Evolutionary conservation across 2,797 vertebrate species (phyloP), one percentile per base, ranked within the genome.

Genomic region (Smutsia temminckii): DNA sequence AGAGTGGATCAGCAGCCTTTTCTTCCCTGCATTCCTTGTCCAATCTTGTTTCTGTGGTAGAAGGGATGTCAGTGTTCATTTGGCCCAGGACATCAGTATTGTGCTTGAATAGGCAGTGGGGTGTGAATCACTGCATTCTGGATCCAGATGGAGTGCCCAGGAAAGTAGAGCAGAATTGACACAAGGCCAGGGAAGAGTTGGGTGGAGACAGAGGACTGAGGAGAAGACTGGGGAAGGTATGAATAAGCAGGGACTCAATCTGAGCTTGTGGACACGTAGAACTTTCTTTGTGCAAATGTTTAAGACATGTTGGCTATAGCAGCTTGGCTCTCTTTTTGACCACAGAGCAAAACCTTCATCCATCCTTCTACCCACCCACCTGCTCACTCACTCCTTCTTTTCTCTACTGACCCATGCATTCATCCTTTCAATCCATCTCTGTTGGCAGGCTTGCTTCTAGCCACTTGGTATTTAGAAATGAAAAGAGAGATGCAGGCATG

Each of bases 111-210:
- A 91, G 80, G n/a, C 13, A 85, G 29, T 53, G 68, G 84, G 77
- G 40, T 63, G n/a, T 93, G 71, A 79, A 51, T 95, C 5, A 4
- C 11, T 42, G 49, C 16, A 29, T 94, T 71, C 25, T 49, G 55
- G 37, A 96, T 46, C n/a, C 85, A 95, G 85, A 49, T 75, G 69
- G 77, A 94, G 23, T 12, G 69, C 32, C 59, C 53, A 71, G 23
- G 40, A 75, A 80, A 59, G 40, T 55, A 51, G 14, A 64, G 25
- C 12, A 68, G 42, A 85, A 29, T 37, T 91, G 83, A 68, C 40
- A 61, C 21, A 75, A 34, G 71, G 55, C 59, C 49, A 86, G 21
- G 64, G 27, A 84, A 27, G 84, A 77, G n/a, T 8, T 25, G 68
- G 14, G 27, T 85, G 78, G 40, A 25, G 72, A 63, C 12, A 37